A percentile compares a stretch with the other conserved stretches of the same genome.
These are phyloP conservation scores for Andrena hattorfiana DNA, from an alignment of 2,888 invertebrate genomes.

Conservation along the genomic window DNA sequence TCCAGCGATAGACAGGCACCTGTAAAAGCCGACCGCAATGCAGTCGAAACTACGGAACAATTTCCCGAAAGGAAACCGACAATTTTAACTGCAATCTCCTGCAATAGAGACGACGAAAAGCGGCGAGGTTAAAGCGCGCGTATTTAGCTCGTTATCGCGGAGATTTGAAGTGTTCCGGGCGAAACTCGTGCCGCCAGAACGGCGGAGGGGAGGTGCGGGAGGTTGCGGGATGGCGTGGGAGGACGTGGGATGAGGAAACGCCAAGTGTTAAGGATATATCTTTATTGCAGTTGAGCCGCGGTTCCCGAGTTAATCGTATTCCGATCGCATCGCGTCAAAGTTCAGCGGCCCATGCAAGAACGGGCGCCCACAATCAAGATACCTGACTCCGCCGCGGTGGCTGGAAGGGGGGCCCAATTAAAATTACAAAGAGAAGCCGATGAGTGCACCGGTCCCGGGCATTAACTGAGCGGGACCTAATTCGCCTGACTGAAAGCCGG, in stretches of 20 bases:
- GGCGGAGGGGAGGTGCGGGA: neutral
- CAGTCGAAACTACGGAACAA: neutral
- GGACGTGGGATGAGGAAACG: neutral
- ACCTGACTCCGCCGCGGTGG: slow-evolving; percentile 11
- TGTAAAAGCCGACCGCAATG: neutral
- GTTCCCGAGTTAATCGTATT: slow-evolving; percentile 57
- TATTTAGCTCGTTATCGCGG: slow-evolving; percentile 19
- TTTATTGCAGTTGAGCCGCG: slow-evolving; percentile 25
- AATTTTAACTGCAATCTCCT: neutral
- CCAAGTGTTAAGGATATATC: slow-evolving; percentile 26
- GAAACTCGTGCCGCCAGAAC: slow-evolving; percentile 7
- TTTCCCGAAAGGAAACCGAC: neutral
- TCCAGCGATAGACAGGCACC: neutral
- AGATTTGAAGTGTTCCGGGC: slow-evolving; percentile 9
- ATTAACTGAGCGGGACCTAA: slow-evolving; percentile 56
- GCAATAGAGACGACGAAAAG: slow-evolving; percentile 1
- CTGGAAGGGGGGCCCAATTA: slow-evolving; percentile 61
- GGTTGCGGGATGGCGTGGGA: too few species aligned
- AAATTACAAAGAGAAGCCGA: slow-evolving; percentile 71
- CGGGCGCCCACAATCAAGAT: slow-evolving; percentile 63
- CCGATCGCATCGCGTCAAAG: slow-evolving; percentile 58
- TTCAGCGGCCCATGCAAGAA: slow-evolving; percentile 48
- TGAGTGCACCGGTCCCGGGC: slow-evolving; percentile 50
- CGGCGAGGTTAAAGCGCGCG: slow-evolving; percentile 3
- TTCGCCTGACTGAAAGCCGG: slow-evolving; percentile 39